A percentile compares a stretch with the other conserved stretches of the same genome.
phyloP scores from a whole-genome alignment of 2,888 invertebrate genomes.

The Belgica antarctica region DNA sequence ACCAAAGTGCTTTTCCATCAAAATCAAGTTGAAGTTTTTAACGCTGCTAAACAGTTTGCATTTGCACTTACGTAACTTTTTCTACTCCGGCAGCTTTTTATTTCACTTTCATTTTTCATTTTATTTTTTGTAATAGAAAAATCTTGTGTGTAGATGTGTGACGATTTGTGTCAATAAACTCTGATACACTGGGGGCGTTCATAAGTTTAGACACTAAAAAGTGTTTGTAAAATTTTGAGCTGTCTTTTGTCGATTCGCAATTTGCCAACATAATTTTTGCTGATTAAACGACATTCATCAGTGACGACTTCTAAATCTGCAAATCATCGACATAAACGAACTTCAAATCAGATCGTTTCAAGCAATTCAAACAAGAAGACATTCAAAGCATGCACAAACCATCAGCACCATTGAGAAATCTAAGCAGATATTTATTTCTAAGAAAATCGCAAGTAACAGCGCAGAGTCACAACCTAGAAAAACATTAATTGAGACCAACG shows the following conservation, averaged over 20 bases:
- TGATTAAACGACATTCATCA: too few species aligned
- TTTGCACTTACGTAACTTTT: constrained; percentile 27
- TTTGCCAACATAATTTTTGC: too few species aligned
- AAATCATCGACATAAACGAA: too few species aligned
- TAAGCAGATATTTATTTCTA: neutral
- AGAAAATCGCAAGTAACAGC: constrained; percentile 4
- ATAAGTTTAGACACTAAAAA: neutral
- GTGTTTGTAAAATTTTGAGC: neutral
- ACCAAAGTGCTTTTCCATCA: constrained; percentile 8
- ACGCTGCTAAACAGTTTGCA: constrained; percentile 21
- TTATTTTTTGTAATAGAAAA: constrained; percentile 42
- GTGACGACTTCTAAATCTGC: too few species aligned
- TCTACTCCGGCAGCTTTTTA: neutral
- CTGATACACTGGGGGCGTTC: neutral
- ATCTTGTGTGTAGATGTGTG: constrained; percentile 12
- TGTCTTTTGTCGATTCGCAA: too few species aligned
- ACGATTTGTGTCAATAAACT: constrained; percentile 39
- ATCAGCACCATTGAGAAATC: neutral
- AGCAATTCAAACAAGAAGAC: too few species aligned
- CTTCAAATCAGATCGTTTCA: too few species aligned
- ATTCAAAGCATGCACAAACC: too few species aligned
- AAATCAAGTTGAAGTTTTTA: neutral
- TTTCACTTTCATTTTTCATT: constrained; percentile 43
- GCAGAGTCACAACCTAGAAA: constrained; percentile 8
- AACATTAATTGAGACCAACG: constrained; percentile 36